Evolutionary conservation across 2,888 invertebrate species (phyloP).

Genomic region (Cybosia mesomella): DNA sequence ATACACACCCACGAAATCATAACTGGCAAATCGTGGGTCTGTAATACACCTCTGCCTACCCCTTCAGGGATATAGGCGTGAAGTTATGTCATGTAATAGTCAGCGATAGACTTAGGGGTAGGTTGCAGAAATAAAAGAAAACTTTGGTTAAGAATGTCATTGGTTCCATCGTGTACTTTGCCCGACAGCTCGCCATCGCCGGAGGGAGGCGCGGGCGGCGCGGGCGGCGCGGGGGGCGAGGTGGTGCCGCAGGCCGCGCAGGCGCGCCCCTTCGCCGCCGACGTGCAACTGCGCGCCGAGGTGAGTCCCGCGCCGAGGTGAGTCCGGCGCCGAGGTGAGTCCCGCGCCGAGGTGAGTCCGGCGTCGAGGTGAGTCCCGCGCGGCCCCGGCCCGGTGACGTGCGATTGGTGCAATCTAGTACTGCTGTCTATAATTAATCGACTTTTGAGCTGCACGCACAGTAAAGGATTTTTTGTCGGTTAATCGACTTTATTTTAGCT

Average conservation of each 20-base stretch:
- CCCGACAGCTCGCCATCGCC: slow-evolving; percentile 73
- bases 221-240: slow-evolving; percentile 9
- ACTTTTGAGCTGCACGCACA: neutral
- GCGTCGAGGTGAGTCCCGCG: neutral
- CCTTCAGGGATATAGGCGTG: too few species aligned
- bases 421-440: too few species aligned
- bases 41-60: too few species aligned
- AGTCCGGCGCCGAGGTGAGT: neutral
- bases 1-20: too few species aligned
- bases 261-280: slow-evolving; percentile 62
- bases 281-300: slow-evolving; percentile 30
- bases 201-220: slow-evolving; percentile 27
- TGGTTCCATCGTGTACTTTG: neutral
- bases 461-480: neutral
- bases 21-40: too few species aligned
- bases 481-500: neutral
- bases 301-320: slow-evolving; percentile 5
- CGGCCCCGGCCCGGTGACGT: too few species aligned
- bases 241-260: too few species aligned
- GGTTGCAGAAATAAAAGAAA: too few species aligned
- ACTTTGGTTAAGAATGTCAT: neutral
- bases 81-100: too few species aligned
- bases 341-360: slow-evolving; percentile 4
- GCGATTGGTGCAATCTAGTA: too few species aligned
- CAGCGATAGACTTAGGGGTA: too few species aligned